phyloP scores from a whole-genome alignment of 1,140 invertebrate genomes.

The Ylistrum balloti region DNA sequence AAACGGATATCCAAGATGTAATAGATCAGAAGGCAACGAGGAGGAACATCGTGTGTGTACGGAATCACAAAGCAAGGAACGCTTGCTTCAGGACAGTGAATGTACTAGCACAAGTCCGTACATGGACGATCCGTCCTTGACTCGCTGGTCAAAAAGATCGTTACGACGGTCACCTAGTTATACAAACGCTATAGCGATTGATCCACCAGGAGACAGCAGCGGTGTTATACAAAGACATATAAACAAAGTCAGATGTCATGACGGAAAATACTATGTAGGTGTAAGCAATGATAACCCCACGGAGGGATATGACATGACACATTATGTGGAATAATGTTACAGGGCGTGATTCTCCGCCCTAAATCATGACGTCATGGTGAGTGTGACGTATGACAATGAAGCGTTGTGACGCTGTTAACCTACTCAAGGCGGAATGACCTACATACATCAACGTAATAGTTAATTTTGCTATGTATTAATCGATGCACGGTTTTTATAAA shows the following conservation, averaged over 20 bases:
- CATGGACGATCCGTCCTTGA: slow-evolving; percentile 15
- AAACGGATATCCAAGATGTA: slow-evolving; percentile 32
- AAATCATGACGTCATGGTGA: not conserved
- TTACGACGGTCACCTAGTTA: slow-evolving; percentile 73
- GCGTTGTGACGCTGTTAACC: not conserved
- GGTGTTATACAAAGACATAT: slow-evolving; percentile 37
- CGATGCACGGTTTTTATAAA: too few species aligned
- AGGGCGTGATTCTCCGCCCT: not conserved
- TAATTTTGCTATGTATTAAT: too few species aligned
- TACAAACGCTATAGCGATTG: slow-evolving; percentile 69
- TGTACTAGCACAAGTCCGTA: slow-evolving; percentile 12
- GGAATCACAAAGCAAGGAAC: slow-evolving; percentile 5
- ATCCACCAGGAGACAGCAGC: slow-evolving; percentile 42
- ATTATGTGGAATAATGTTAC: slow-evolving; percentile 1
- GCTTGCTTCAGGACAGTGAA: not conserved
- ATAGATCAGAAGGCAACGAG: not conserved
- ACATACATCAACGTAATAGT: too few species aligned
- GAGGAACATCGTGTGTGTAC: not conserved
- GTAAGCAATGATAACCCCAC: slow-evolving; percentile 54
- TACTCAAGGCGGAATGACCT: not conserved
- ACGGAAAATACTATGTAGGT: slow-evolving; percentile 69
- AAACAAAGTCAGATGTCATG: slow-evolving; percentile 63
- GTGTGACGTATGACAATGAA: not conserved
- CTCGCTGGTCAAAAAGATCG: slow-evolving; percentile 49
- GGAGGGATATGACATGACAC: not conserved